phyloP scores from a whole-genome alignment of 30 jellyfish, hydroid and myxozoan species.

The Catostylus mosaicus region DNA sequence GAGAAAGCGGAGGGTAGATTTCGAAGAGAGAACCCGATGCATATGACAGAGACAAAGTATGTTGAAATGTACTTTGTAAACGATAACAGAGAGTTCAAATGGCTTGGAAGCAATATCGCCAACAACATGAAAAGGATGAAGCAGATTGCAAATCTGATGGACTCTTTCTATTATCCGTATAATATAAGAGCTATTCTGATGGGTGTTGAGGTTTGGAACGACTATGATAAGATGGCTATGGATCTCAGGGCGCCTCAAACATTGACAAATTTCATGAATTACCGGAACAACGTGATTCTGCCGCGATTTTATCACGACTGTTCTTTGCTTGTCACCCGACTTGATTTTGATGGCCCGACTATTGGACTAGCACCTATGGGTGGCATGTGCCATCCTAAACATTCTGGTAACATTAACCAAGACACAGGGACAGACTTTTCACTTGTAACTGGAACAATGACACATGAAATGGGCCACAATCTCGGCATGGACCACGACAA shows the following conservation, averaged over 20 bases:
- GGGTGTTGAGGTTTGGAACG: constrained; percentile 86
- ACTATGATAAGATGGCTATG: constrained; percentile 31
- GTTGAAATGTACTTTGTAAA: constrained; percentile 82
- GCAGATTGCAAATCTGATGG: constrained; percentile 69
- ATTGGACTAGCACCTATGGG: constrained; percentile 85
- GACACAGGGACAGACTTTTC: constrained; percentile 62
- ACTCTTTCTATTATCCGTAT: constrained; percentile 63
- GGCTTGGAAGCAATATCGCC: constrained; percentile 47
- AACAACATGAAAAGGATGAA: constrained; percentile 66
- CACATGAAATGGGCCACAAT: constrained; percentile 95
- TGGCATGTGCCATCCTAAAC: constrained; percentile 65
- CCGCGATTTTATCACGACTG: constrained; percentile 57
- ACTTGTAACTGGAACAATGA: constrained; percentile 71
- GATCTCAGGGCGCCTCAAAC: not conserved
- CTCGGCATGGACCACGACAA: constrained; percentile 86
- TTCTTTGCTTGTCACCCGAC: constrained; percentile 73
- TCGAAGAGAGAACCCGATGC: constrained; percentile 13
- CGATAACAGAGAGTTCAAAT: constrained; percentile 56
- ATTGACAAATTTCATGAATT: constrained; percentile 48
- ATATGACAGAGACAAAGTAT: constrained; percentile 60
- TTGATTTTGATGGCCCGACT: constrained; percentile 67
- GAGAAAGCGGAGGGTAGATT: not conserved
- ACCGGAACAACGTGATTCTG: constrained; percentile 34
- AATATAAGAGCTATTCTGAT: constrained; percentile 67
- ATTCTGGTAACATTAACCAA: constrained; percentile 77